Conservation (phyloP, 2,797 vertebrate genomes). For the Enteromius trimaculatus region DNA sequence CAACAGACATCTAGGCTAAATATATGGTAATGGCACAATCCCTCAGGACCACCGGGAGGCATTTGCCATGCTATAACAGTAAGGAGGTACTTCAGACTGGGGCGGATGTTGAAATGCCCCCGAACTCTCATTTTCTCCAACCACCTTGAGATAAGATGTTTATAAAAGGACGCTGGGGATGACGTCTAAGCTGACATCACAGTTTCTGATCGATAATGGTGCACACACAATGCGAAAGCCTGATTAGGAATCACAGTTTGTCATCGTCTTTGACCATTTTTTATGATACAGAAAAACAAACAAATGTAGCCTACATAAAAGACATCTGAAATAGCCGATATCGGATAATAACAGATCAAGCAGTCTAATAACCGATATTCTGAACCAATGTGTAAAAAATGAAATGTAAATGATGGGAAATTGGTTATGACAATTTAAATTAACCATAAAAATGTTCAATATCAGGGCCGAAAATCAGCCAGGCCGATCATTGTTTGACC, state of each 20-base stretch:
- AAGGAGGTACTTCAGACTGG: slow-evolving; percentile 35
- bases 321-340: too few species aligned
- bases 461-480: too few species aligned
- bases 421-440: too few species aligned
- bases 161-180: slow-evolving; percentile 4
- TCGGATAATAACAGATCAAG: too few species aligned
- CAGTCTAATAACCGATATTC: too few species aligned
- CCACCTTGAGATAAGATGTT: slow-evolving; percentile 25
- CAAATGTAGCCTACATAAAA: neutral
- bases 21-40: slow-evolving; percentile 48
- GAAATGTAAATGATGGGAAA: too few species aligned
- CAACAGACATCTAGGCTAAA: slow-evolving; percentile 45
- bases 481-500: too few species aligned
- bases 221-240: neutral
- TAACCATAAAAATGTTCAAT: too few species aligned
- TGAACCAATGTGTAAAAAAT: too few species aligned
- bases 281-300: neutral
- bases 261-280: neutral
- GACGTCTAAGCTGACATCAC: slow-evolving; percentile 37
- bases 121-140: slow-evolving; percentile 8
- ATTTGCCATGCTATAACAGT: slow-evolving; percentile 38
- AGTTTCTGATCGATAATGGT: slow-evolving; percentile 31
- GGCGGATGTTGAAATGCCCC: neutral
- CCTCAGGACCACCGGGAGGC: slow-evolving; percentile 25
- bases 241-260: neutral